These are phyloP conservation scores for Empis stercorea DNA, from an alignment of 2,888 invertebrate genomes.

Conservation along the genomic window DNA sequence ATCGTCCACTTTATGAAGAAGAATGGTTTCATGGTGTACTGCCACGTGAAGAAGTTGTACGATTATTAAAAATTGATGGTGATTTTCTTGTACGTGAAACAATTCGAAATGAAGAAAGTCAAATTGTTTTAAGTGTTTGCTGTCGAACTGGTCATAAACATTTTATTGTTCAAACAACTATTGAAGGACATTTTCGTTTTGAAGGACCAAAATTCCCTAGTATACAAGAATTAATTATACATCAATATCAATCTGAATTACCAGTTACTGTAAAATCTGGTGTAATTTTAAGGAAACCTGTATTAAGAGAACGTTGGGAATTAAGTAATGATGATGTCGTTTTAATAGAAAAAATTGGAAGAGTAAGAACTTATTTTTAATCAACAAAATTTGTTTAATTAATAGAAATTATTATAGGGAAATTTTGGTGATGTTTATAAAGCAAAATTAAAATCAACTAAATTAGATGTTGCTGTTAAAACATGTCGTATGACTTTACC, in stretches of 20 bases:
- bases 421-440: slow-evolving; percentile 97
- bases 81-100: slow-evolving; percentile 92
- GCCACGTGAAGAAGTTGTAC: slow-evolving; percentile 89
- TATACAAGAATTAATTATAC: slow-evolving; percentile 79
- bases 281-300: slow-evolving; percentile 72
- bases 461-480: slow-evolving; percentile 87
- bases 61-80: slow-evolving; percentile 80
- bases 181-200: slow-evolving; percentile 84
- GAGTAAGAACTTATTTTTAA: slow-evolving; percentile 46
- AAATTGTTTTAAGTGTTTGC: slow-evolving; percentile 86
- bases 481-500: slow-evolving; percentile 88
- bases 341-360: slow-evolving; percentile 82
- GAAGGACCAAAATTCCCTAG: slow-evolving; percentile 90
- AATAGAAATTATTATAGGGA: too few species aligned
- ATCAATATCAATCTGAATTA: slow-evolving; percentile 73
- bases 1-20: slow-evolving; percentile 70
- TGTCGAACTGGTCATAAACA: slow-evolving; percentile 95
- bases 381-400: too few species aligned
- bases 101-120: slow-evolving; percentile 78
- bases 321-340: slow-evolving; percentile 90
- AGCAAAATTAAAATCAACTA: slow-evolving; percentile 69
- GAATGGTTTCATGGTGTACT: slow-evolving; percentile 97
- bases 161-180: slow-evolving; percentile 90
- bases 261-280: slow-evolving; percentile 89
- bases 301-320: slow-evolving; percentile 87